Conservation (phyloP, 2,888 invertebrate species). For the Andrena camellia region DNA sequence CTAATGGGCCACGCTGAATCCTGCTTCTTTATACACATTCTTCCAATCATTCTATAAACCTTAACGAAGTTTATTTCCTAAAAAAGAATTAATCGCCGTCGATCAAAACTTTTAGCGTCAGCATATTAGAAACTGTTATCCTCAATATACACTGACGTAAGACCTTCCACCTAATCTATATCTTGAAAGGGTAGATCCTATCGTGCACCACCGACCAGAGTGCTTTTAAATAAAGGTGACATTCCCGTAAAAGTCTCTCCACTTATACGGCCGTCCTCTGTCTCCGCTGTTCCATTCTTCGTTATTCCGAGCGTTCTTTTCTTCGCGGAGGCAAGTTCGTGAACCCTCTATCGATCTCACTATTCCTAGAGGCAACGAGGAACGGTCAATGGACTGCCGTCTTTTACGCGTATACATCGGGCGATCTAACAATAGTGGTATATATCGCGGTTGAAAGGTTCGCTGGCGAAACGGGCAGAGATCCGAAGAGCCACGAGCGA, state of each 20-base stretch:
- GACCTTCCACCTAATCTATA: too few species aligned
- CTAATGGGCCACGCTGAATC: constrained; percentile 77
- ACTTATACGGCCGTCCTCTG: not conserved
- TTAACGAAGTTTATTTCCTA: too few species aligned
- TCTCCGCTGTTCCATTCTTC: not conserved
- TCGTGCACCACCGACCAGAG: too few species aligned
- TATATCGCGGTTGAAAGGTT: constrained; percentile 14
- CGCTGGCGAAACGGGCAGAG: not conserved
- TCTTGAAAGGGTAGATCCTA: too few species aligned
- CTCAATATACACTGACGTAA: too few species aligned
- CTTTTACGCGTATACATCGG: constrained; percentile 29
- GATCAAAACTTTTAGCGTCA: too few species aligned
- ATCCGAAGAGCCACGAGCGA: not conserved
- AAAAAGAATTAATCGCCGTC: too few species aligned
- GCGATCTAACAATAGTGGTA: constrained; percentile 42
- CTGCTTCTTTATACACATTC: not conserved
- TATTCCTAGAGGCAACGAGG: constrained; percentile 61
- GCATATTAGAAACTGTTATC: too few species aligned
- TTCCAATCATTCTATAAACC: too few species aligned
- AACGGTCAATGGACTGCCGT: constrained; percentile 65
- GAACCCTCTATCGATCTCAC: constrained; percentile 67
- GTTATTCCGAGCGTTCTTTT: not conserved
- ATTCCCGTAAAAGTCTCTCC: not conserved
- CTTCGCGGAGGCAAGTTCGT: constrained; percentile 47
- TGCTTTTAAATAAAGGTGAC: not conserved